Conservation (phyloP, 1,140 invertebrate genomes). For the Philotrypesis tridentata region DNA sequence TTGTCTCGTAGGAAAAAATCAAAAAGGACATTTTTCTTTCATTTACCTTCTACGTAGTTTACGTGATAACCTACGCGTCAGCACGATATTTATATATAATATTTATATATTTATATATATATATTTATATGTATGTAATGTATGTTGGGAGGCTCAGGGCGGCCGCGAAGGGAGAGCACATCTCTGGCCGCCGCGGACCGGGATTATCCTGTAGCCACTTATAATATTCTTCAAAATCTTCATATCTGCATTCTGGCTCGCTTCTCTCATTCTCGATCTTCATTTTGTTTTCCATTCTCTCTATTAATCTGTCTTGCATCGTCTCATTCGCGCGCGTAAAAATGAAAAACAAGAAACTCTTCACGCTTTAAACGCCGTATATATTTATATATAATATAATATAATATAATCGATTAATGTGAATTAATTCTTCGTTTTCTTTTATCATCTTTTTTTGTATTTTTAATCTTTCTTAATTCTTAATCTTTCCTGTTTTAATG, state of each 20-base stretch:
- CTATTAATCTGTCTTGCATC: conserved; percentile 15
- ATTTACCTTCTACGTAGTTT: background rate
- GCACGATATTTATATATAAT: conserved; percentile 17
- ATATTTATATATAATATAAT: background rate
- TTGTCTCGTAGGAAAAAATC: background rate
- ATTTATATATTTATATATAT: conserved; percentile 2
- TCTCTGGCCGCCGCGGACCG: background rate
- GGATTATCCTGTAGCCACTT: conserved; percentile 33
- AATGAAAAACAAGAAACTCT: conserved; percentile 25
- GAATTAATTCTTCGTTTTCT: conserved; percentile 6
- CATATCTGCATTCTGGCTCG: background rate
- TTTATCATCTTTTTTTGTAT: conserved; percentile 16
- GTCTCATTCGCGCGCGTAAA: conserved; percentile 19
- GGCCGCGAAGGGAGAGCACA: conserved; percentile 3
- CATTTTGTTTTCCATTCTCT: background rate
- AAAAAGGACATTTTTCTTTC: conserved; percentile 23
- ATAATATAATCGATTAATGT: background rate
- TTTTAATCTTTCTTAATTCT: conserved; percentile 15
- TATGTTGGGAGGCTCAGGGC: background rate
- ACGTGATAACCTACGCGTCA: conserved; percentile 30
- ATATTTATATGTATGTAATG: background rate
- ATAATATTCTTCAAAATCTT: conserved; percentile 32
- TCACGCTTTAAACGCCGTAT: conserved; percentile 5
- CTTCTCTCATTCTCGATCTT: background rate
- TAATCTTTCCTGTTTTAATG: conserved; percentile 5